A percentile compares a stretch with the other conserved stretches of the same genome.
These are phyloP conservation scores for Falco naumanni DNA, from an alignment of 2,797 vertebrate species.

Conservation along the genomic window DNA sequence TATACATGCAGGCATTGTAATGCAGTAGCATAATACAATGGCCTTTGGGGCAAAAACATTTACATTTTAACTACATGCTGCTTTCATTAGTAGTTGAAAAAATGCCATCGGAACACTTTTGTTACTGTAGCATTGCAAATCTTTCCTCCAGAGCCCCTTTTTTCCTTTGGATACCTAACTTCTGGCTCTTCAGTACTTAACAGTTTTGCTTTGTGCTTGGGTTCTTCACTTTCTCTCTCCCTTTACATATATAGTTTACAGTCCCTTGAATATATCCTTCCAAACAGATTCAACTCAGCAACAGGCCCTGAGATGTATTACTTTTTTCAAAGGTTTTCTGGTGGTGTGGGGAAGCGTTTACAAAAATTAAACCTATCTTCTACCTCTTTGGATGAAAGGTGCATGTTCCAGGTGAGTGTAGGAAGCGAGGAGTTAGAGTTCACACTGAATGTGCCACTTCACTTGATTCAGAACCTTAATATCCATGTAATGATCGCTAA, in stretches of 20 bases:
- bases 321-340: not conserved
- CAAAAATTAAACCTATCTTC: not conserved
- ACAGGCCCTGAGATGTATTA: not conserved
- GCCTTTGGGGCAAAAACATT: not conserved
- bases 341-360: not conserved
- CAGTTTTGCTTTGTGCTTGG: not conserved
- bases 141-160: not conserved
- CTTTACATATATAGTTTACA: not conserved
- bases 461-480: conserved; percentile 13
- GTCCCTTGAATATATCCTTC: not conserved
- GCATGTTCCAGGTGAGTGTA: not conserved
- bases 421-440: not conserved
- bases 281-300: not conserved
- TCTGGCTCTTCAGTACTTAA: not conserved
- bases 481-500: not conserved
- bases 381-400: not conserved
- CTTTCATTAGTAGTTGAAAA: not conserved
- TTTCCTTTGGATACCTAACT: not conserved
- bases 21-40: not conserved
- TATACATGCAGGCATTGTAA: not conserved
- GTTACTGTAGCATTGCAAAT: not conserved
- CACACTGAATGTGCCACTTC: not conserved
- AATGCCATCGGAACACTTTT: not conserved
- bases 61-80: not conserved
- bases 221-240: not conserved